These are phyloP conservation scores for Bacillus rossius DNA, from an alignment of 1,140 invertebrate genomes.

Conservation along the genomic window DNA sequence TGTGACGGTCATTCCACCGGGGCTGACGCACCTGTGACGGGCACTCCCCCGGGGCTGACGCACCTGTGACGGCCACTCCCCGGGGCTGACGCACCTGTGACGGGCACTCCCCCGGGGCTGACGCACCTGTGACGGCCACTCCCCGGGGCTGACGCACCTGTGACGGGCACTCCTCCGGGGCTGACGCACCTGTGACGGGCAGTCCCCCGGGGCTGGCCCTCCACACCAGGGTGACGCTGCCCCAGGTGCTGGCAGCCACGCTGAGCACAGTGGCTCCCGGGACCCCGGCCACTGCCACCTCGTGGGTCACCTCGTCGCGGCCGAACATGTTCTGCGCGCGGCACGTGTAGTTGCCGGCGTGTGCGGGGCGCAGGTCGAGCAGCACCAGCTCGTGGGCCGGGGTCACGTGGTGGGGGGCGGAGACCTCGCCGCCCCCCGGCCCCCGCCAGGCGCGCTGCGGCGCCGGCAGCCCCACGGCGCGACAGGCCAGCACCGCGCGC, in stretches of 20 bases:
- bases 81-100: no score
- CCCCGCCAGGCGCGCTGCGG: conserved; percentile 28
- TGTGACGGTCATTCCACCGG: no score
- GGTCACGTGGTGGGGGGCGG: background rate
- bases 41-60: no score
- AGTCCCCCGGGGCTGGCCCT: conserved; percentile 22
- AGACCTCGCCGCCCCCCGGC: conserved; percentile 19
- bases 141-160: no score
- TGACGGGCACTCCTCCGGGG: no score
- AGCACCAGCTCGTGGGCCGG: conserved; percentile 5
- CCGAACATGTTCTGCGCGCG: conserved; percentile 76
- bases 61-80: no score
- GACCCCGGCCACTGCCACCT: conserved; percentile 61
- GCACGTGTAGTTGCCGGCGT: conserved; percentile 77
- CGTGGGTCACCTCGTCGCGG: conserved; percentile 70
- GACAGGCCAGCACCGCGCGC: conserved; percentile 25
- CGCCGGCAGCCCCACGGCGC: conserved; percentile 33
- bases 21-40: no score
- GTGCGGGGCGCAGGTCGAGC: background rate
- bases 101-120: no score
- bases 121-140: no score
- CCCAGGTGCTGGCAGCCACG: conserved; percentile 58
- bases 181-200: no score
- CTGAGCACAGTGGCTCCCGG: conserved; percentile 57
- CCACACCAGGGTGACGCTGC: conserved; percentile 61